phyloP scores from a whole-genome alignment of 2,888 invertebrate genomes.

The Oscheius sp. region DNA sequence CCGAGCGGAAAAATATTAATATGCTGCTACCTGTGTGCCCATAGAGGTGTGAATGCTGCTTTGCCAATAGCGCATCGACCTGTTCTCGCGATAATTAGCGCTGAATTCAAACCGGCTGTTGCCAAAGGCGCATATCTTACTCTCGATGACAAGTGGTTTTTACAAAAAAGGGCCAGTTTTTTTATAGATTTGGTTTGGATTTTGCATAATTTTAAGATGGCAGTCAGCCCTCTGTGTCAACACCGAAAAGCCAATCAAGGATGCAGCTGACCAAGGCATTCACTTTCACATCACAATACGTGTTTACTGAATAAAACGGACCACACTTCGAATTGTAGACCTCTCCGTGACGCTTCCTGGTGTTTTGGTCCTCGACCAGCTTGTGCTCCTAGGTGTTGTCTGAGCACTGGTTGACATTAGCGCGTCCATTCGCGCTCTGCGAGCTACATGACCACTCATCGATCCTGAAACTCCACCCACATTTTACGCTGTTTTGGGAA shows the following conservation, averaged over 20 bases:
- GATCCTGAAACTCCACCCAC: slow-evolving; percentile 40
- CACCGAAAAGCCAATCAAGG: too few relatives aligned
- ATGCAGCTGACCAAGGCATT: too few relatives aligned
- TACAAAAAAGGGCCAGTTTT: background rate
- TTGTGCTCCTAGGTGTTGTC: slow-evolving; percentile 48
- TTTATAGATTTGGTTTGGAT: background rate
- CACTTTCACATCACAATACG: too few relatives aligned
- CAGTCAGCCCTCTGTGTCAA: background rate
- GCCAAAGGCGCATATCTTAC: slow-evolving; percentile 7
- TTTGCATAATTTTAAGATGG: slow-evolving; percentile 1
- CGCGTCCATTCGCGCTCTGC: slow-evolving; percentile 37
- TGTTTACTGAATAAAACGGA: slow-evolving; percentile 9
- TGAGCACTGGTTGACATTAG: slow-evolving; percentile 34
- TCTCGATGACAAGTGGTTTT: background rate
- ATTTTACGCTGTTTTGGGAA: slow-evolving; percentile 37
- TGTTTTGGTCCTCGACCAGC: slow-evolving; percentile 45
- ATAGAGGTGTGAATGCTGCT: slow-evolving; percentile 17
- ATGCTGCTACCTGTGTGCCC: slow-evolving; percentile 1
- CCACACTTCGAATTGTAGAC: slow-evolving; percentile 21
- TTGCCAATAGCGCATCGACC: slow-evolving; percentile 20
- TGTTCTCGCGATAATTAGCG: slow-evolving; percentile 22
- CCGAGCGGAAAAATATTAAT: slow-evolving; percentile 2
- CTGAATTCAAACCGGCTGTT: slow-evolving; percentile 28
- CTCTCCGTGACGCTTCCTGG: slow-evolving; percentile 16
- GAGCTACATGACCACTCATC: slow-evolving; percentile 37